These are phyloP conservation scores for Esox niger DNA, from an alignment of 2,113 vertebrate genomes.

Conservation along the genomic window DNA sequence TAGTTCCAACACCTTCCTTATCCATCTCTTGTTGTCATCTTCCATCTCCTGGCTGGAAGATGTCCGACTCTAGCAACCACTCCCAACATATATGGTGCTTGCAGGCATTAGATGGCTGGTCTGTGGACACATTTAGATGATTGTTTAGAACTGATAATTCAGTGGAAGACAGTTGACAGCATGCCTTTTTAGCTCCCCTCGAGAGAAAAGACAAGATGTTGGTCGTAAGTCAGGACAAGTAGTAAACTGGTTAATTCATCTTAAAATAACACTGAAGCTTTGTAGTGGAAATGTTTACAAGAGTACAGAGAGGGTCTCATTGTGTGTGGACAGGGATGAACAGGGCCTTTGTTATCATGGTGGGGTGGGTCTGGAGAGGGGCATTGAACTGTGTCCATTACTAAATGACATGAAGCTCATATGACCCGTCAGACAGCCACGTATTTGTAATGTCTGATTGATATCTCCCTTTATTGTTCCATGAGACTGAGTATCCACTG, in stretches of 20 bases:
- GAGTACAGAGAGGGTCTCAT: background rate
- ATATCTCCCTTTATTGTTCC: background rate
- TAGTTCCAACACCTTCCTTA: slow-evolving; percentile 5
- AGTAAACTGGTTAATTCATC: no score
- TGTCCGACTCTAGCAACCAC: background rate
- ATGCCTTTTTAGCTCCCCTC: no score
- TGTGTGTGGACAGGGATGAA: background rate
- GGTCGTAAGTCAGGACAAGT: no score
- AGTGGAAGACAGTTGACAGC: no score
- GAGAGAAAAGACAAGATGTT: no score
- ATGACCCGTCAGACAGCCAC: background rate
- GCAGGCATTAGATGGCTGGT: background rate
- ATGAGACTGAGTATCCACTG: background rate
- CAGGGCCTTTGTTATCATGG: background rate
- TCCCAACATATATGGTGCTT: background rate
- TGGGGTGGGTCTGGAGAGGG: background rate
- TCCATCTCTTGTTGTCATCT: background rate
- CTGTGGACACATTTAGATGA: background rate
- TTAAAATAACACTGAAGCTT: no score
- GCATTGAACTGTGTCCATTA: background rate
- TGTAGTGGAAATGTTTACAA: no score
- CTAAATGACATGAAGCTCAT: background rate
- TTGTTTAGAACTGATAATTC: no score
- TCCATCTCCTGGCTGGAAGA: no score
- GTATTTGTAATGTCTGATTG: background rate